Conservation (phyloP, 2,797 vertebrate genomes). For the Notolabrus celidotus region DNA sequence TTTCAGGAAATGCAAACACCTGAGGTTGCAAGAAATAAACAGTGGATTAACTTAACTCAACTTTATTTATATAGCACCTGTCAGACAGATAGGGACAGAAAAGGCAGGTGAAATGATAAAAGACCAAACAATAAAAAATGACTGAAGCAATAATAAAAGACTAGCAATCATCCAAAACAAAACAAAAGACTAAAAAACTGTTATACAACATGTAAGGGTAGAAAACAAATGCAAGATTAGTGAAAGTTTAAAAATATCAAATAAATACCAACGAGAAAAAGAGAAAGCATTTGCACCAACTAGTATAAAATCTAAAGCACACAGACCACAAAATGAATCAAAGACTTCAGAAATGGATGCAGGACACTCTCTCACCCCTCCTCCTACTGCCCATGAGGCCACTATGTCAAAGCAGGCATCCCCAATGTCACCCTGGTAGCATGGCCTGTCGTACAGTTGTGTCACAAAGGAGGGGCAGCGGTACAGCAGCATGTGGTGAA, state of each 20-base stretch:
- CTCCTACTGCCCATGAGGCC: conserved; percentile 80
- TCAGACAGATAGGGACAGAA: too few species aligned
- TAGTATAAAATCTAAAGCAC: neutral
- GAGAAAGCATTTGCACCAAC: neutral
- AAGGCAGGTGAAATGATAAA: too few species aligned
- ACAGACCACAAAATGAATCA: neutral
- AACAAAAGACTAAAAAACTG: too few species aligned
- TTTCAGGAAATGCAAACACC: conserved; percentile 74
- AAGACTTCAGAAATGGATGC: neutral
- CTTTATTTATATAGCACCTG: too few species aligned
- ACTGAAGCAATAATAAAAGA: too few species aligned
- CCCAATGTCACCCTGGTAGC: conserved; percentile 15
- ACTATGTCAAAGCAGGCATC: conserved; percentile 54
- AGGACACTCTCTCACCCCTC: conserved; percentile 67
- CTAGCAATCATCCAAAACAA: too few species aligned
- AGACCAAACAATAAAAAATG: too few species aligned
- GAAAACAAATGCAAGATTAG: too few species aligned
- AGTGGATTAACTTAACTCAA: conserved; percentile 3
- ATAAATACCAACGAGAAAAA: too few species aligned
- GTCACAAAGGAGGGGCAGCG: conserved; percentile 68
- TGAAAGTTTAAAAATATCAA: too few species aligned
- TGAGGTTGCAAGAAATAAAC: conserved; percentile 35
- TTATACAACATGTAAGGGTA: too few species aligned
- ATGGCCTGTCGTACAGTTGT: conserved; percentile 9
- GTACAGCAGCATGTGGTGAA: conserved; percentile 82